Evolutionary conservation across 2,113 vertebrate species (phyloP).

Genomic region (Phylloscopus whistleri): DNA sequence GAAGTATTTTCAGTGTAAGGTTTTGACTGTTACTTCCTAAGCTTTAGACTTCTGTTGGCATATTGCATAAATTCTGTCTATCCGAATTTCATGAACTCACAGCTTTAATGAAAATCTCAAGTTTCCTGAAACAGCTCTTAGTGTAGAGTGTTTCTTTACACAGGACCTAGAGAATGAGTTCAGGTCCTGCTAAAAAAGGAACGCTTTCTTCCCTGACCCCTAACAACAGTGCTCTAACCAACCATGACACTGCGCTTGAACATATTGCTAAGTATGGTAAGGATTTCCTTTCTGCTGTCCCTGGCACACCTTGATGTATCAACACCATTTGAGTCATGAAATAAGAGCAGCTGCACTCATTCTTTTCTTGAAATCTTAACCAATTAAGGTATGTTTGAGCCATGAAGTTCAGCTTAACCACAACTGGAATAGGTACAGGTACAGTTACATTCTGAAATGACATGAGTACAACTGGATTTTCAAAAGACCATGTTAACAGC

Average conservation of each 20-base stretch:
- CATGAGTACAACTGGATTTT: not conserved
- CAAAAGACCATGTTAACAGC: not conserved
- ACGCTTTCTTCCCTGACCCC: not conserved
- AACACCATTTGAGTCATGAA: not conserved
- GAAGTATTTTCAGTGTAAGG: not conserved
- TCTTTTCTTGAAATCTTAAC: not conserved
- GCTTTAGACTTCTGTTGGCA: not conserved
- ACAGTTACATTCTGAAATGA: not conserved
- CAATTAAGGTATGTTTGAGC: not conserved
- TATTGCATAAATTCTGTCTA: not conserved
- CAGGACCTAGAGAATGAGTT: not conserved
- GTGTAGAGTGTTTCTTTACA: not conserved
- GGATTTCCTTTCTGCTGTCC: not conserved
- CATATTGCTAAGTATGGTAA: not conserved
- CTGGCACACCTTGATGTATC: accelerated
- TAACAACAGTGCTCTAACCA: not conserved
- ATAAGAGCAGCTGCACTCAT: not conserved
- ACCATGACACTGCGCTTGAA: not conserved
- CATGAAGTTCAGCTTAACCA: not conserved
- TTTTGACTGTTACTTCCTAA: not conserved
- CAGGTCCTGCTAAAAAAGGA: not conserved
- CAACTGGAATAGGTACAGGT: not conserved
- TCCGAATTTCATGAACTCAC: not conserved
- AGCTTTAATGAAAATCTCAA: not conserved
- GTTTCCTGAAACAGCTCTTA: not conserved